Conservation (phyloP, 1,140 invertebrate genomes). For the Drosophila parvula region DNA sequence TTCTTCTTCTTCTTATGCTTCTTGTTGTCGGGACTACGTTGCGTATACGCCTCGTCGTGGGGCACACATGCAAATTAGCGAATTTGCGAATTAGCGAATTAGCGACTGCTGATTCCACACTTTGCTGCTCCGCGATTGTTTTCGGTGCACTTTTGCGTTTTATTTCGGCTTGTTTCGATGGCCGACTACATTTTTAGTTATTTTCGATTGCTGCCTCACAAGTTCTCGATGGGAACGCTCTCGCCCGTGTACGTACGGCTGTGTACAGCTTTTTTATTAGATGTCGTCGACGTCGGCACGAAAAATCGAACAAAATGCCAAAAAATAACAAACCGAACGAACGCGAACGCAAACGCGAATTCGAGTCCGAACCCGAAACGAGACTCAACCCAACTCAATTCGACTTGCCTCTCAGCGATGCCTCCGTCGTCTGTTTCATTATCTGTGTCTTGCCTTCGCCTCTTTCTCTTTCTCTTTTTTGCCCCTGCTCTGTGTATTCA, state of each 20-base stretch:
- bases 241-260: conserved; percentile 39
- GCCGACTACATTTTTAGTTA: conserved; percentile 51
- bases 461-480: conserved; percentile 21
- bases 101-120: conserved; percentile 37
- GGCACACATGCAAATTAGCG: conserved; percentile 17
- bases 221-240: conserved; percentile 38
- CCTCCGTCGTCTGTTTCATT: conserved; percentile 38
- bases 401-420: conserved; percentile 41
- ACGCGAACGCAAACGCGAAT: conserved; percentile 55
- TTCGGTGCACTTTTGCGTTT: conserved; percentile 56
- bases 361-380: conserved; percentile 63
- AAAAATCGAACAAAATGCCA: conserved; percentile 82
- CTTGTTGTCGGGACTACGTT: conserved; percentile 16
- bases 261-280: conserved; percentile 77
- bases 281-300: conserved; percentile 61
- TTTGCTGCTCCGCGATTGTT: conserved; percentile 42
- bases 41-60: conserved; percentile 59
- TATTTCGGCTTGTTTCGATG: conserved; percentile 35
- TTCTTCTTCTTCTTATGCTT: conserved; percentile 2
- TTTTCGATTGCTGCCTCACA: conserved; percentile 43
- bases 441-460: conserved; percentile 23
- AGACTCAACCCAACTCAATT: conserved; percentile 60
- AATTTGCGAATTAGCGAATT: conserved; percentile 20
- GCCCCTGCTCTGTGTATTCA: conserved; percentile 3
- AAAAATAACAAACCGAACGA: conserved; percentile 78